phyloP scores from a whole-genome alignment of 23 tunicate genomes.

The Aplidium turbinatum region DNA sequence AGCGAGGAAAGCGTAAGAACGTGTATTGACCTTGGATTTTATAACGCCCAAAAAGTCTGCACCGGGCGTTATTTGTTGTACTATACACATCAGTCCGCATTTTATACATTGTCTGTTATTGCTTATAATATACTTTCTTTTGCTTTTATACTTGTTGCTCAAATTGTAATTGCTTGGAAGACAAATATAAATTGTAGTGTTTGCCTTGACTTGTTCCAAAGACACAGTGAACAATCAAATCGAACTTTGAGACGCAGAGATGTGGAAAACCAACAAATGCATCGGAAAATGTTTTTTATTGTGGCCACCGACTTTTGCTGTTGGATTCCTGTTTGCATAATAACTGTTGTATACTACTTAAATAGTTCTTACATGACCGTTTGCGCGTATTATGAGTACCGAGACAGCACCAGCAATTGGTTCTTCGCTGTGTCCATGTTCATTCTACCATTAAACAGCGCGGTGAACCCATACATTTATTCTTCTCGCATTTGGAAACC shows the following conservation, averaged over 20 bases:
- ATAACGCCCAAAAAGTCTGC: neutral
- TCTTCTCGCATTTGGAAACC: neutral
- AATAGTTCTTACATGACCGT: neutral
- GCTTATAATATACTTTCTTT: slow-evolving; percentile 8
- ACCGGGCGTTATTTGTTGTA: slow-evolving; percentile 17
- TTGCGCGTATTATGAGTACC: neutral
- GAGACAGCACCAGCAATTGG: slow-evolving; percentile 5
- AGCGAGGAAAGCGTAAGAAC: neutral
- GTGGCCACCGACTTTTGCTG: slow-evolving; percentile 35
- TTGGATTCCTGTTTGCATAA: slow-evolving; percentile 24
- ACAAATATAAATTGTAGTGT: no score
- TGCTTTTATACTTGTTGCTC: slow-evolving; percentile 7
- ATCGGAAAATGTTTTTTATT: slow-evolving; percentile 22
- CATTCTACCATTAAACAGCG: slow-evolving; percentile 16
- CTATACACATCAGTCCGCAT: neutral
- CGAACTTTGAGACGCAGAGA: neutral
- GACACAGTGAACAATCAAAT: neutral
- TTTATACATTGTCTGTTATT: neutral
- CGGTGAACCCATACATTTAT: slow-evolving; percentile 16
- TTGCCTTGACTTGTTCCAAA: no score
- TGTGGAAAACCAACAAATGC: slow-evolving; percentile 12
- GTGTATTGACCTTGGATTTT: neutral
- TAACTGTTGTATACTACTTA: neutral
- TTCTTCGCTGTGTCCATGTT: slow-evolving; percentile 11
- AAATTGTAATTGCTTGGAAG: slow-evolving; percentile 11